phyloP scores from a whole-genome alignment of 2,113 vertebrate genomes.

The Chloebia gouldiae region DNA sequence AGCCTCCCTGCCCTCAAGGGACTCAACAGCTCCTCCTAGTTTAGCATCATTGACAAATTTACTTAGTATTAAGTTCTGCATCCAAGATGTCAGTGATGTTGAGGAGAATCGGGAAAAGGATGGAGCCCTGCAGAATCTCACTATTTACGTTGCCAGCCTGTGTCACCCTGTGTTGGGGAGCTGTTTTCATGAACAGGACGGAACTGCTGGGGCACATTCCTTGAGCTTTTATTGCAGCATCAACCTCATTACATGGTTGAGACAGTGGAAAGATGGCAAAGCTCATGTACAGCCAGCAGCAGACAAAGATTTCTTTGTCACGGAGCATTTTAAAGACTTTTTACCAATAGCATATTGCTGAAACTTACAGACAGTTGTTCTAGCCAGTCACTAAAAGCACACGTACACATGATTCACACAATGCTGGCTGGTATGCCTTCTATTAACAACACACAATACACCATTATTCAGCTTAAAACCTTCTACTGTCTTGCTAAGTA shows the following conservation, averaged over 20 bases:
- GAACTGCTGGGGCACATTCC: background rate
- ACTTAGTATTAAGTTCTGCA: background rate
- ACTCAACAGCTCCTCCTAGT: background rate
- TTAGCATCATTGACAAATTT: rapidly evolving
- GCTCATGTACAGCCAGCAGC: background rate
- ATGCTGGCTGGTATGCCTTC: background rate
- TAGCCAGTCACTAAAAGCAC: background rate
- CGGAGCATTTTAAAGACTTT: background rate
- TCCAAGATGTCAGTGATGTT: background rate
- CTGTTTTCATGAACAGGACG: background rate
- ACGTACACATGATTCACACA: background rate
- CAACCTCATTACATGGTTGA: background rate
- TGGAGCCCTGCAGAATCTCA: background rate
- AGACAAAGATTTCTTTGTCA: background rate
- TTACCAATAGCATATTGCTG: background rate
- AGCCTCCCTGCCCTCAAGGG: background rate
- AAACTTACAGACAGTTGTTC: background rate
- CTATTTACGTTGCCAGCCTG: background rate
- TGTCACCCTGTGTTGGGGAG: background rate
- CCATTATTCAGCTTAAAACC: background rate
- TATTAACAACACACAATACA: background rate
- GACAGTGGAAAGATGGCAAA: background rate
- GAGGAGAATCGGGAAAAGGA: background rate
- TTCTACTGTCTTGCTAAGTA: background rate
- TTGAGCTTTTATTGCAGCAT: background rate